Percentiles rank a stretch among this genome's conserved stretches.
Conservation (phyloP, 2,888 invertebrate species). For the Operophtera brumata region DNA sequence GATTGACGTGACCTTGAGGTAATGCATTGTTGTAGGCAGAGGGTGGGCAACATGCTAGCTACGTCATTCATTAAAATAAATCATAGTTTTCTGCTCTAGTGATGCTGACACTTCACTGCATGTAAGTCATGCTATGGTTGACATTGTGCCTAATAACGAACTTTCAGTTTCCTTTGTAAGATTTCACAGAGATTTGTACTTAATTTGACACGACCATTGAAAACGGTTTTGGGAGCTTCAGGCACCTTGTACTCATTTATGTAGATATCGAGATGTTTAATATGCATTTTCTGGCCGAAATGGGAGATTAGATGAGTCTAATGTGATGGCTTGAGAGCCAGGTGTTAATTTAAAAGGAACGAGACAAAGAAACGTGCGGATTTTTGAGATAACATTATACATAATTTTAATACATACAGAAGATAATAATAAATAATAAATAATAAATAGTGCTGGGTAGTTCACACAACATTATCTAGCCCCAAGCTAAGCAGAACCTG, state of each 20-base stretch:
- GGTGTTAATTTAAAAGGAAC: conserved; percentile 21
- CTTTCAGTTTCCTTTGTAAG: conserved; percentile 31
- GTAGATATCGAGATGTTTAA: conserved; percentile 33
- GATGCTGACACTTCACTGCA: too few species aligned
- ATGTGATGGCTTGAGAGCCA: too few species aligned
- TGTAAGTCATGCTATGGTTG: background rate
- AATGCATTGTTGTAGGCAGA: too few species aligned
- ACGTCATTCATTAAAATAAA: too few species aligned
- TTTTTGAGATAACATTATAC: conserved; percentile 3
- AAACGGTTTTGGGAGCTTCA: conserved; percentile 39
- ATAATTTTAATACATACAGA: too few species aligned
- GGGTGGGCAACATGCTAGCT: too few species aligned
- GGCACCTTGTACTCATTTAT: conserved; percentile 38
- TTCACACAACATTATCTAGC: too few species aligned
- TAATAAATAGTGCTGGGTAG: too few species aligned
- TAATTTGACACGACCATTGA: conserved; percentile 48
- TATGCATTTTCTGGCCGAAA: conserved; percentile 25
- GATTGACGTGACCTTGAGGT: too few species aligned
- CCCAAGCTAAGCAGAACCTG: too few species aligned
- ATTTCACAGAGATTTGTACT: conserved; percentile 33
- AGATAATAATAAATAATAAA: too few species aligned
- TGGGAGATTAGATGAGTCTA: conserved; percentile 21
- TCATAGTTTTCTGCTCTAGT: too few species aligned
- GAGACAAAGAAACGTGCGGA: conserved; percentile 10
- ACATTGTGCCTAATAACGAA: conserved; percentile 17